Evolutionary conservation across 2,113 vertebrate species (phyloP), one percentile per base, ranked within the genome.

Genomic region (Tyrannus savana): DNA sequence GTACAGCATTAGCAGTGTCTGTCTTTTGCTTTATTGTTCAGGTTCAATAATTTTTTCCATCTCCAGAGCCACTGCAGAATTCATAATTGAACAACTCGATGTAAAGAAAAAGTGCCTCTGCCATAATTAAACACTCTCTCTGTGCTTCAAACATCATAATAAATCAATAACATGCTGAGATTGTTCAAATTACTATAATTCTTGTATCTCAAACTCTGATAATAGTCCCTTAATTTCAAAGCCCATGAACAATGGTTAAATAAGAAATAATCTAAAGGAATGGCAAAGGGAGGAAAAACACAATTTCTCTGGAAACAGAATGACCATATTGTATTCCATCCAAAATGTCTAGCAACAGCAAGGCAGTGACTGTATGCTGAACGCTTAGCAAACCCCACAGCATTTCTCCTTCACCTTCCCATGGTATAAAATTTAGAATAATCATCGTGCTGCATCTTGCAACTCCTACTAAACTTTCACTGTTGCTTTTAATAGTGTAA

Each of bases 1-100:
- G 52, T 15, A n/a, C 7, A 92, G 83, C 78, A 95, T 95, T 60
- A 95, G 47, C 78, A 71, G 41, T 14, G 77, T 74, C 69, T 89
- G 47, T 62, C 53, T 89, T 75, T n/a, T 74, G 63, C 58, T 85
- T 88, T 69, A 69, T 75, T 89, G 73, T 74, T 90, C 59, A 74
- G 89, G 41, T 47, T 82, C 83, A 84, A 59, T 39, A 33, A 74
- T 60, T 94, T 66, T 85, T 91, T 80, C 79, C 14, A 58, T 83
- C 89, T 93, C 91, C 39, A 87, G 24, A 82, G 56, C 16, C 90
- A 63, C 47, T 11, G 3, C 19, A 83, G 72, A 80, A 76, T 95
- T 81, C 39, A 74, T 89, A 94, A 95, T 53, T 93, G 28, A 97
- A 93, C 30, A 85, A 63, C 33, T 80, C 9, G 28, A 42, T 75